Evolutionary conservation across 2,888 invertebrate species (phyloP).

Genomic region (Trissoscelio sp.): DNA sequence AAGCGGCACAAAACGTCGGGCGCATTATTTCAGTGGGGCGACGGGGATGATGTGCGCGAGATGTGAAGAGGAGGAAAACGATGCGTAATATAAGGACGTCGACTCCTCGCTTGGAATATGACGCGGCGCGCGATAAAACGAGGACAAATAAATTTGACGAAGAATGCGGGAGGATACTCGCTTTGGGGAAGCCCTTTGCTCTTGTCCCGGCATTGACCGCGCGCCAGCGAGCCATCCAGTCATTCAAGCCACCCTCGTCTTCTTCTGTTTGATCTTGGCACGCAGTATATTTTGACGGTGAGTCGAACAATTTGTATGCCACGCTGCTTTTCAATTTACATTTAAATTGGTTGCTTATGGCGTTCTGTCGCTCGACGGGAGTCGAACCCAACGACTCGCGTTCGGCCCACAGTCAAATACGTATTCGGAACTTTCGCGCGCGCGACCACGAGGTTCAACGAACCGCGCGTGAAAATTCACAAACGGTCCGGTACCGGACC

Average conservation of each 20-base stretch:
- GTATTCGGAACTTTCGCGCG: conserved; percentile 76
- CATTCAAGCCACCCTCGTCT: conserved; percentile 77
- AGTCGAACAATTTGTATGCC: conserved; percentile 84
- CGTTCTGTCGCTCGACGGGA: conserved; percentile 82
- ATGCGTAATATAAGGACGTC: conserved; percentile 52
- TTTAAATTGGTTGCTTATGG: conserved; percentile 84
- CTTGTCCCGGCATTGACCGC: conserved; percentile 70
- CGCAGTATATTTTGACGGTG: conserved; percentile 83
- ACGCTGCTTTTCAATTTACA: conserved; percentile 83
- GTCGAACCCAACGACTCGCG: conserved; percentile 75
- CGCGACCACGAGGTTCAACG: conserved; percentile 77
- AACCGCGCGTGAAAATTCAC: conserved; percentile 72
- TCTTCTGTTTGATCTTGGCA: conserved; percentile 83
- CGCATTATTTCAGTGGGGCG: conserved; percentile 38
- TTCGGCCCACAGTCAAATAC: conserved; percentile 82
- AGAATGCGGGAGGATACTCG: conserved; percentile 67
- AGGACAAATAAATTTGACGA: conserved; percentile 70
- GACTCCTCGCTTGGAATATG: conserved; percentile 54
- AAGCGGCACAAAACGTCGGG: conserved; percentile 28
- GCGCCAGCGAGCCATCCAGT: conserved; percentile 65
- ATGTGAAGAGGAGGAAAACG: conserved; percentile 47
- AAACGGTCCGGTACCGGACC: conserved; percentile 50
- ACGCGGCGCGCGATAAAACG: conserved; percentile 68
- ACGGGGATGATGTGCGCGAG: not conserved
- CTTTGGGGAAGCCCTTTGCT: conserved; percentile 67